Percentiles rank a stretch among this genome's conserved stretches.
phyloP scores from a whole-genome alignment of 2,888 invertebrate species.

The Amiota mariae region DNA sequence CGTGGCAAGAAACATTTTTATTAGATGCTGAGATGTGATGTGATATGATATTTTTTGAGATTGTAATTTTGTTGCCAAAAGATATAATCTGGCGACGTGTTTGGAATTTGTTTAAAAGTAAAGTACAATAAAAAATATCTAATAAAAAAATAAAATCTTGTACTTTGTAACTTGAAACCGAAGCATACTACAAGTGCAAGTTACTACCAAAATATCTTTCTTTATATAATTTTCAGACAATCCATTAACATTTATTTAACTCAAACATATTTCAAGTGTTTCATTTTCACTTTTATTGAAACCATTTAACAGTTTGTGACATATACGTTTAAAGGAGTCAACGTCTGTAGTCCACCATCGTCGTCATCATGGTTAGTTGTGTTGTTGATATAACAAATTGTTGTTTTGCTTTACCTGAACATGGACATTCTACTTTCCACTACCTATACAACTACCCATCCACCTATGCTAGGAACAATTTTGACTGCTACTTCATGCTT shows the following conservation, averaged over 20 bases:
- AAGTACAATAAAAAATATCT: slow-evolving; percentile 34
- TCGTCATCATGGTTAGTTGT: too few species aligned
- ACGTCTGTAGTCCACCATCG: not conserved
- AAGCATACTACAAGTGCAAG: too few species aligned
- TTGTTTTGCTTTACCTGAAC: too few species aligned
- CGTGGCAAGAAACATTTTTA: slow-evolving; percentile 4
- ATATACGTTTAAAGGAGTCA: slow-evolving; percentile 7
- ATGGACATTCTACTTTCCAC: too few species aligned
- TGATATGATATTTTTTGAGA: not conserved
- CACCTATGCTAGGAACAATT: too few species aligned
- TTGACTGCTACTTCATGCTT: not conserved
- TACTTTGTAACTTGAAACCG: not conserved
- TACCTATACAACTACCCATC: too few species aligned
- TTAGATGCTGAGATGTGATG: not conserved
- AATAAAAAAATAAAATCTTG: not conserved
- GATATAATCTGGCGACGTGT: not conserved
- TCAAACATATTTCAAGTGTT: slow-evolving; percentile 14
- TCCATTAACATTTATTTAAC: slow-evolving; percentile 39
- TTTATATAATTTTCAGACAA: not conserved
- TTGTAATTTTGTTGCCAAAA: too few species aligned
- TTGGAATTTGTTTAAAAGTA: slow-evolving; percentile 31
- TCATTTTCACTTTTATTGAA: slow-evolving; percentile 67
- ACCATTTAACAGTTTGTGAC: slow-evolving; percentile 67
- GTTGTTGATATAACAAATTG: too few species aligned
- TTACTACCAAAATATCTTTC: too few species aligned